Base-by-base conservation (phyloP, 2,888 invertebrate species). In the Hofmannophila pseudospretella region DNA sequence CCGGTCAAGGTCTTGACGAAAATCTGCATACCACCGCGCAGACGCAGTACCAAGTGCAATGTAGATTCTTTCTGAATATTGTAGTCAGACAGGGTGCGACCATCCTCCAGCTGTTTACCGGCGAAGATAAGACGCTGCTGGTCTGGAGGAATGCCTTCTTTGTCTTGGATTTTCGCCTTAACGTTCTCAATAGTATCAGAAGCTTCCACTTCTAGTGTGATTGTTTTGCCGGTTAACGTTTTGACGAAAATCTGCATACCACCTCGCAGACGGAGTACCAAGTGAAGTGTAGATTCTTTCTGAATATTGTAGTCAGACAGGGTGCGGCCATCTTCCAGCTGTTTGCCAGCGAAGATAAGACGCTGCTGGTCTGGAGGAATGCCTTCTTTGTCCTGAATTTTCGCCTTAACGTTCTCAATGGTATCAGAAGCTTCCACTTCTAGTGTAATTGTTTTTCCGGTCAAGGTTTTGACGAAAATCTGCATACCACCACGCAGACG, bases 171-270 rank as follows among this genome's bases (percentile, higher is more conserved):
- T 38, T 61, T 61, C 0, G 60, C 60, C 7, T 61, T 61, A 0
- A 61, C 58, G 31, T 61, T 61, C 22, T 64, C 64, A 23, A 64
- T 64, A 0, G 60, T 62, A 25, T 64, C 64, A 0, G 60, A 55
- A 1, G 53, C 10, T 23, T 45, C 42, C 1, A 63, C 63, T 34
- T 66, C 65, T 0, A 66, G 16, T 0, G 65, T 64, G 3, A 66
- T 64, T 0, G 60, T 65, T 20, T 62, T 65, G 0, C 63, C 65
- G 8, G 65, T 67, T 25, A 62, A 42, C 3, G 62, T 66, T 28
- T 66, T 67, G 0, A 66, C 66, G 22, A 66, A 65, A 7, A 63
- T 73, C 26, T 72, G 73, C 73, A 73, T 73, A 33, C 72, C 72
- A 38, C 72, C 72, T 10, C 72, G 49, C 0, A 63, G 47, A 37